Base-by-base conservation (phyloP, 2,113 vertebrate genomes). In the Setophaga kirtlandii region DNA sequence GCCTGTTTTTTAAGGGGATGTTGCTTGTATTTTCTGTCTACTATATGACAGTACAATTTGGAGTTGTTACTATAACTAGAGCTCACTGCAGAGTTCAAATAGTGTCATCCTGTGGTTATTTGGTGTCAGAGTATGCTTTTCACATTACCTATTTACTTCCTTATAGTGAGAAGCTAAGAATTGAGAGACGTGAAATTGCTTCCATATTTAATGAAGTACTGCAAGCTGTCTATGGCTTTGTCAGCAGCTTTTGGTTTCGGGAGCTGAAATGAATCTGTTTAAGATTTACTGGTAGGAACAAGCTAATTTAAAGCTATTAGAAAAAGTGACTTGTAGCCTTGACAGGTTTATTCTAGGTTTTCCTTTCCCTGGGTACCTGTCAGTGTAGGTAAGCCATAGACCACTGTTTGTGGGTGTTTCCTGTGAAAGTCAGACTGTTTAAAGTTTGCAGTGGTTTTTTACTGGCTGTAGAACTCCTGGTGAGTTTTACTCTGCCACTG, bases 351-450 rank as follows among this genome's bases (percentile, higher is more conserved):
- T 59, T 60, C 20, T 44, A 27, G 3, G 19, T 50, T 90, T 70
- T 64, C 19, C 0, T 2, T 35, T 82, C 21, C 2, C 20, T 58
- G 60, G 28, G 4, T 42, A 19, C 19, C 9, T 90, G 6, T 31
- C 22, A n/a, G 1, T 52, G 11, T 44, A 30, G 41, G n/a, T 74
- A 27, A 88, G 44, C 31, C 22, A 3, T 49, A 12, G 10, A 28
- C 58, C 5, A 1, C 6, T 56, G 1, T 44, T 4, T 5, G 6
- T 24, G 13, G 22, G 3, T 2, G 1, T 55, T 87, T 30, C 25
- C 15, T 33, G 8, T 64, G 37, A 47, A 69, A 62, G 39, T 39
- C 42, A 70, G 80, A 37, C 15, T 0, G 0, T 69, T 75, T 53
- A 42, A 47, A 21, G 15, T 67, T 71, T 46, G 39, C 12, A 21